Base-by-base conservation (phyloP, 1,140 invertebrate species). In the Lutraria rhynchaena region DNA sequence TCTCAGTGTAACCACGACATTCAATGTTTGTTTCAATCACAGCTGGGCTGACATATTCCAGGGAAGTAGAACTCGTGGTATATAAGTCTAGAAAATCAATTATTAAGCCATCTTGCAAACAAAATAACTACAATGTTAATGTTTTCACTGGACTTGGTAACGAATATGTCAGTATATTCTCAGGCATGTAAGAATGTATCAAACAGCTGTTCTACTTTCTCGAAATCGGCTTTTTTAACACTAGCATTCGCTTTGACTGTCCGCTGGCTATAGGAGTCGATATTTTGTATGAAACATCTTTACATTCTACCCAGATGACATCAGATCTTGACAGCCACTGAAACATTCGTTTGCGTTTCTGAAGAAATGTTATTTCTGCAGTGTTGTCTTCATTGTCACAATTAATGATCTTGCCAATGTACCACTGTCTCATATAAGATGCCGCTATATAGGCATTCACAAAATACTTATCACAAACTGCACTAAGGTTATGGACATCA, bases 371-470 rank as follows among this genome's bases (percentile, higher is more conserved):
- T 4, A 75, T 27, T 63, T 60, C 55, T 19, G 49, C 19, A 27
- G 35, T 51, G 5, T 61, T 75, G 29, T 75, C 73, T 1, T 60
- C 57, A 19, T 0, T 22, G 41, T 61, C 73, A 27, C 22, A 4
- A 57, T 74, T 29, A 9, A 58, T 35, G 4, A 61, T 27, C 55
- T 75, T 44, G 5, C 58, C 57, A n/a, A 61, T 61, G 55, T 75
- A 75, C 73, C 73, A 75, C n/a, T 75, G 24, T n/a, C 33, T 29
- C 19, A 27, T 15, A 46, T 75, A 75, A 17, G 27, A 27, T 5
- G 73, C 57, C 15, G 73, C 73, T 22, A 74, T 37, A 58, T 31
- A 35, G 22, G 29, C 71, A 31, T 58, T 29, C 27, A 37, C 33
- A 5, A 31, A 29, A 58, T n/a, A n/a, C n/a, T n/a, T n/a, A n/a